Conservation (phyloP, 2,113 vertebrate genomes). For the Oreochromis tanganicae region DNA sequence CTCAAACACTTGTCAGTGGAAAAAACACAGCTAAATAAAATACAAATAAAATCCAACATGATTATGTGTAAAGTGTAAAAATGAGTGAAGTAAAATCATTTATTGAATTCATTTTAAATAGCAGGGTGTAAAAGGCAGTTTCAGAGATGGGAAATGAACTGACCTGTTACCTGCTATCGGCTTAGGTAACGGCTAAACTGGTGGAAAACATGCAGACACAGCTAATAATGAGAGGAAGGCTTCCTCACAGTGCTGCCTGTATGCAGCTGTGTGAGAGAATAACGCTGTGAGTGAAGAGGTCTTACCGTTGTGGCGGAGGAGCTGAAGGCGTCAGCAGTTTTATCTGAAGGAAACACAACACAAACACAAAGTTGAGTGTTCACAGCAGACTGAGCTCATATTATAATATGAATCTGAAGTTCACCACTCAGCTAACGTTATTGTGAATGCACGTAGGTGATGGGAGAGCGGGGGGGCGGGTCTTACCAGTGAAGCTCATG, state of each 20-base stretch:
- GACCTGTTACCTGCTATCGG: neutral
- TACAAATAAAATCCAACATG: neutral
- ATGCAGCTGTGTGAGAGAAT: neutral
- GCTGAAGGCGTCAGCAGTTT: constrained; percentile 82
- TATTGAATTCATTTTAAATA: neutral
- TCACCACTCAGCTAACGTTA: rapidly evolving
- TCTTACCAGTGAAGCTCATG: constrained; percentile 91
- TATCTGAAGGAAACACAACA: constrained; percentile 76
- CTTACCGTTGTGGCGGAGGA: constrained; percentile 85
- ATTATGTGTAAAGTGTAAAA: neutral
- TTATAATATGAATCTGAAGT: no score
- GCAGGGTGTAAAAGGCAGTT: neutral
- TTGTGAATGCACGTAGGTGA: neutral
- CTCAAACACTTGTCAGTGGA: neutral
- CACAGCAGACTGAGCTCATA: neutral
- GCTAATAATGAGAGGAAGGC: neutral
- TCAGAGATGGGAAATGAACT: neutral
- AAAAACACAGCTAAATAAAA: neutral
- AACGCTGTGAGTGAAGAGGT: neutral
- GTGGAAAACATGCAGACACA: neutral
- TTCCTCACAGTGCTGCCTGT: neutral
- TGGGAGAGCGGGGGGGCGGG: neutral
- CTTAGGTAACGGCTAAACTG: neutral
- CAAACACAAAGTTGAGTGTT: neutral
- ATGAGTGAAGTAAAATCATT: neutral